phyloP scores from a whole-genome alignment of 1,140 invertebrate species.

The Caerostris darwini region DNA sequence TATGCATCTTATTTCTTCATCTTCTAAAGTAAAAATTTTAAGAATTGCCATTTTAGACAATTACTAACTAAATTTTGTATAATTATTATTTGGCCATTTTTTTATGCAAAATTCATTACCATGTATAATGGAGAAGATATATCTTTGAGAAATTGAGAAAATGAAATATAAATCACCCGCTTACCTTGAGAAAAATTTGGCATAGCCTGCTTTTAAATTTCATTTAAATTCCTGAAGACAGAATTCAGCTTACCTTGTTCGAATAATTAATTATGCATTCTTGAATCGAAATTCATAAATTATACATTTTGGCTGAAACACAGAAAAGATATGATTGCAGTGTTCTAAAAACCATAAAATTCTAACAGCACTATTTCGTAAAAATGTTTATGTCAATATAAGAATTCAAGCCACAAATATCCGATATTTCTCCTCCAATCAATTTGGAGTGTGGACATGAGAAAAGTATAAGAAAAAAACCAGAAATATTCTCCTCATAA shows the following conservation, averaged over 20 bases:
- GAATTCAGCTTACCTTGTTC: not conserved
- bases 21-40: too few relatives aligned
- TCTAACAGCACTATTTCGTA: not conserved
- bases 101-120: too few relatives aligned
- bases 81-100: too few relatives aligned
- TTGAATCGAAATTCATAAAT: not conserved
- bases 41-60: too few relatives aligned
- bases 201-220: too few relatives aligned
- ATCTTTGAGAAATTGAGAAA: too few relatives aligned
- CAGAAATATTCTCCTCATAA: not conserved
- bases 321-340: not conserved
- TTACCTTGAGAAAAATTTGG: too few relatives aligned
- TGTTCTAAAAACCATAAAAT: not conserved
- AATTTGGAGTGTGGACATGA: not conserved
- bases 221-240: too few relatives aligned
- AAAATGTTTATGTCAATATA: not conserved
- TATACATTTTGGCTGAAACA: not conserved
- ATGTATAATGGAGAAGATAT: too few relatives aligned
- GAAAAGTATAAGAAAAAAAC: not conserved
- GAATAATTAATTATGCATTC: constrained; percentile 2
- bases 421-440: not conserved
- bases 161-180: too few relatives aligned
- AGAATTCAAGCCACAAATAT: not conserved
- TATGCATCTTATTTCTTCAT: too few relatives aligned
- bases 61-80: too few relatives aligned